Percentiles rank a stretch among this genome's conserved stretches.
Conservation (phyloP, 2,113 vertebrate genomes). For the Rhagologus leucostigma region DNA sequence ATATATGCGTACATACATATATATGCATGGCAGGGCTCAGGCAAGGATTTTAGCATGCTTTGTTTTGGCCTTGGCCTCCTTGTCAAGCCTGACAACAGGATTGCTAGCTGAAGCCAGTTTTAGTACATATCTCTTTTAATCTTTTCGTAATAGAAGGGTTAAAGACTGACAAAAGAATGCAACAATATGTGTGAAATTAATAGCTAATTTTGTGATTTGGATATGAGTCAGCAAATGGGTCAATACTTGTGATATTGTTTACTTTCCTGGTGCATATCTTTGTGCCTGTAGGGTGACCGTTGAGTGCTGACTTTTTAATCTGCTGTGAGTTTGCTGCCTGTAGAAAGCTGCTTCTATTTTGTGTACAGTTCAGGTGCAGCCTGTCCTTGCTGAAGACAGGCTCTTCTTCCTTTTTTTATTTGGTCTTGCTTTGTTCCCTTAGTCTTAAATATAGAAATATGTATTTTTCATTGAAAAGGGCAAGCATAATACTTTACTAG, state of each 20-base stretch:
- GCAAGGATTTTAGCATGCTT: background rate
- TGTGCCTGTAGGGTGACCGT: background rate
- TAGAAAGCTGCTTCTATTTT: background rate
- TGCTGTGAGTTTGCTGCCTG: background rate
- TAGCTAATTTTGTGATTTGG: background rate
- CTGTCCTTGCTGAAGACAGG: background rate
- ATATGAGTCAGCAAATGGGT: background rate
- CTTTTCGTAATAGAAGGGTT: background rate
- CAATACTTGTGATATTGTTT: background rate
- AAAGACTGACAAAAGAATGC: background rate
- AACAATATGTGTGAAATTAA: background rate
- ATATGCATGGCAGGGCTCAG: background rate
- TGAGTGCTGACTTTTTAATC: background rate
- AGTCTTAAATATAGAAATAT: background rate
- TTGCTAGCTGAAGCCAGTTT: background rate
- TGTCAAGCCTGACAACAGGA: background rate
- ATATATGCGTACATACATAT: fast-evolving
- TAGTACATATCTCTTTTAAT: background rate
- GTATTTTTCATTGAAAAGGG: background rate
- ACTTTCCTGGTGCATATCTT: background rate
- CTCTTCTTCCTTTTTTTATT: background rate
- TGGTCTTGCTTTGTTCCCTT: background rate
- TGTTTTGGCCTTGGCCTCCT: background rate
- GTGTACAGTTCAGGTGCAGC: background rate
- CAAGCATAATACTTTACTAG: background rate